A percentile compares a stretch with the other conserved stretches of the same genome.
Evolutionary conservation across 2,888 invertebrate species (phyloP).

Genomic region (Drosophila anomalata): DNA sequence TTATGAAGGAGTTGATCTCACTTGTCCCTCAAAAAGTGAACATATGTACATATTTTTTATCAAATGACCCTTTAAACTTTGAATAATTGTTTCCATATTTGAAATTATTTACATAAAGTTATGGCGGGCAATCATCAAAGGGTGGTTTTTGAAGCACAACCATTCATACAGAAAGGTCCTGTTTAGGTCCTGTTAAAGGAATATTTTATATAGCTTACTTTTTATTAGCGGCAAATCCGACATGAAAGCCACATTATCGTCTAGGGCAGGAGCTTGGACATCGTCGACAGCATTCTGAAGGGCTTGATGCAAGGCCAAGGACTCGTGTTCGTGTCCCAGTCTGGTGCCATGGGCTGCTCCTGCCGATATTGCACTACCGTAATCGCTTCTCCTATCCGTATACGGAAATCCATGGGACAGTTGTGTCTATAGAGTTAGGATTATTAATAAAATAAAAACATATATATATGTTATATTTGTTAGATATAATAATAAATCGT

Average conservation of each 20-base stretch:
- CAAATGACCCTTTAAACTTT: not conserved
- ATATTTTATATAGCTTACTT: conserved; percentile 87
- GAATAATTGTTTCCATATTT: conserved; percentile 4
- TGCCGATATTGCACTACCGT: conserved; percentile 86
- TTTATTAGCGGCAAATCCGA: conserved; percentile 94
- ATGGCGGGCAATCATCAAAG: not conserved
- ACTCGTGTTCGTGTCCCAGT: conserved; percentile 87
- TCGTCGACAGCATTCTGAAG: conserved; percentile 88
- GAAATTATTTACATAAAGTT: not conserved
- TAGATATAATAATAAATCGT: no score
- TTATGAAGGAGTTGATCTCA: not conserved
- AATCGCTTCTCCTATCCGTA: conserved; percentile 85
- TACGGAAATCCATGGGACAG: conserved; percentile 87
- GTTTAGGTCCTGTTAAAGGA: not conserved
- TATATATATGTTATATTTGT: no score
- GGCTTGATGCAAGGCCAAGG: conserved; percentile 92
- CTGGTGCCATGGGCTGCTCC: conserved; percentile 84
- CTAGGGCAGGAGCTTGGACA: conserved; percentile 91
- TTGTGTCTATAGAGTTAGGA: conserved; percentile 82
- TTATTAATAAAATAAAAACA: no score
- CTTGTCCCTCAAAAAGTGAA: not conserved
- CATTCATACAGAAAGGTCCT: not conserved
- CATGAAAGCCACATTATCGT: conserved; percentile 94
- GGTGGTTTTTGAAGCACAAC: not conserved
- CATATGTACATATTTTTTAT: not conserved